phyloP scores from a whole-genome alignment of 2,888 invertebrate species.

The Macrophya alboannulata region DNA sequence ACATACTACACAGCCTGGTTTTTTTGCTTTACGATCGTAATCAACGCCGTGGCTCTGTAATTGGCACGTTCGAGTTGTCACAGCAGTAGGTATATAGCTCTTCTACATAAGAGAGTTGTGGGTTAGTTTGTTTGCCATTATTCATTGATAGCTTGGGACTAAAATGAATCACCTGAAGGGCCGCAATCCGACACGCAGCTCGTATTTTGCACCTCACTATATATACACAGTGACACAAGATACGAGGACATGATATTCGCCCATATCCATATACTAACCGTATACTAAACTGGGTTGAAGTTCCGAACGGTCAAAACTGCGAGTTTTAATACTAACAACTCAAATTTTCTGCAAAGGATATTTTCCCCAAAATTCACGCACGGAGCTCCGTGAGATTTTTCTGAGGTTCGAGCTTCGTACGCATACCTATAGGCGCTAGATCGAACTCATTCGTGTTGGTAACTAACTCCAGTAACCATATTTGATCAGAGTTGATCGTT shows the following conservation, averaged over 20 bases:
- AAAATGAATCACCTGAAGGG: constrained; percentile 41
- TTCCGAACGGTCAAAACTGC: too few relatives aligned
- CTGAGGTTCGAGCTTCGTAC: too few relatives aligned
- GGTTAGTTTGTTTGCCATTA: constrained; percentile 25
- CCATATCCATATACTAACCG: constrained; percentile 9
- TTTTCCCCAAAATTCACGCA: too few relatives aligned
- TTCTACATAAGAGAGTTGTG: neutral
- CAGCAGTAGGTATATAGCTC: neutral
- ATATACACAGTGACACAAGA: constrained; percentile 14
- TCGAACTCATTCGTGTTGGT: neutral
- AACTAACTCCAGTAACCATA: neutral
- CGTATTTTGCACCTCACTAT: constrained; percentile 33
- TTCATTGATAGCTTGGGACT: constrained; percentile 20
- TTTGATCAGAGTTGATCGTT: neutral
- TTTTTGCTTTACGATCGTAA: constrained; percentile 14
- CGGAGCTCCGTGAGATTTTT: too few relatives aligned
- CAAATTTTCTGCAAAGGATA: too few relatives aligned
- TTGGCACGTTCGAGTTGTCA: neutral
- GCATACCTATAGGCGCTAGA: too few relatives aligned
- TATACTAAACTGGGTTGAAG: neutral
- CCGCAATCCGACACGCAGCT: constrained; percentile 43
- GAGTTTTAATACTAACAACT: too few relatives aligned
- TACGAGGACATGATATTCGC: neutral
- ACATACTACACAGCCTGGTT: neutral
- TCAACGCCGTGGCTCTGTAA: neutral